Percentiles rank a stretch among this genome's conserved stretches.
phyloP scores from a whole-genome alignment of 2,797 vertebrate genomes.

The Hafferia zeledoni region DNA sequence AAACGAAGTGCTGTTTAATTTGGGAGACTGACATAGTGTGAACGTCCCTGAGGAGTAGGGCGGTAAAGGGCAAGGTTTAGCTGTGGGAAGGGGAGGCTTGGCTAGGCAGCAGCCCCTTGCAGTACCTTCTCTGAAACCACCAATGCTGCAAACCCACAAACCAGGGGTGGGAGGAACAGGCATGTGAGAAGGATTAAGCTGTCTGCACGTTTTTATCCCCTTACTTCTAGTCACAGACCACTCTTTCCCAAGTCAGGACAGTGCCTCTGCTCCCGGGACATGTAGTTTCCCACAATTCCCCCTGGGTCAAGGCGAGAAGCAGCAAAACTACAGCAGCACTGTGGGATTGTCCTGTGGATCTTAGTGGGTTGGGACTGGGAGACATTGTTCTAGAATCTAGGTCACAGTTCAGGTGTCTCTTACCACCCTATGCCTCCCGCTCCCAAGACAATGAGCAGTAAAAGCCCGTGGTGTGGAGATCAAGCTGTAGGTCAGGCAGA shows the following conservation, averaged over 20 bases:
- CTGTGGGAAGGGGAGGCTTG: neutral
- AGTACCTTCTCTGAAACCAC: neutral
- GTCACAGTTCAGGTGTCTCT: neutral
- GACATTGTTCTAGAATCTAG: neutral
- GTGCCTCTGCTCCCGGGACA: neutral
- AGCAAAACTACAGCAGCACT: neutral
- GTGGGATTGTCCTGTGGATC: neutral
- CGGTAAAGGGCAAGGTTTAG: neutral
- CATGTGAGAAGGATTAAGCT: neutral
- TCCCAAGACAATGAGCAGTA: accelerated
- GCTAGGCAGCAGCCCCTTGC: neutral
- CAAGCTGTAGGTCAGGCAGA: neutral
- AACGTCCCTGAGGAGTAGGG: neutral
- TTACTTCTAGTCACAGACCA: neutral
- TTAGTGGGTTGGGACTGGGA: neutral
- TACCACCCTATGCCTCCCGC: accelerated
- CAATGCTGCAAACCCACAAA: accelerated
- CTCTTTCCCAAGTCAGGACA: neutral
- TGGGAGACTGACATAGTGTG: neutral
- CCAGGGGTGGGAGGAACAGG: neutral
- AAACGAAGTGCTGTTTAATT: neutral
- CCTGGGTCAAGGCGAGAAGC: accelerated
- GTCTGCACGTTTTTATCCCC: accelerated
- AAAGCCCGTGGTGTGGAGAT: neutral
- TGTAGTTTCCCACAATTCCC: neutral